phyloP scores from a whole-genome alignment of 2,888 invertebrate genomes.

The Muschampia plurimacula region DNA sequence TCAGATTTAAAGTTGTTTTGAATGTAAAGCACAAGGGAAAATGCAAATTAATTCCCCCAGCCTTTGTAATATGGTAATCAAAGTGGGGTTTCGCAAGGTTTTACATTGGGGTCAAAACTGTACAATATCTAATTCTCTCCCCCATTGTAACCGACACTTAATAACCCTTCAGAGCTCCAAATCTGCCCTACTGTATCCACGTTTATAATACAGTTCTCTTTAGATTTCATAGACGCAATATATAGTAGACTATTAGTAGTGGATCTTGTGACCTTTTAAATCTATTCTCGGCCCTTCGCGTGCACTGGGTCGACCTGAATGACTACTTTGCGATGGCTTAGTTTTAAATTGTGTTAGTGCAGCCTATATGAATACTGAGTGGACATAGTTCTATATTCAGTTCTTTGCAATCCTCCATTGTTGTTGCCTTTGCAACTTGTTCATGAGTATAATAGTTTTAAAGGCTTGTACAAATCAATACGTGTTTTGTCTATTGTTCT shows the following conservation, averaged over 20 bases:
- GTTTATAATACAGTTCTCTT: neutral
- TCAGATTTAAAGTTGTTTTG: neutral
- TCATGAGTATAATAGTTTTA: neutral
- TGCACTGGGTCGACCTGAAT: constrained; percentile 37
- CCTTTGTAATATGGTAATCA: constrained; percentile 28
- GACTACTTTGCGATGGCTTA: constrained; percentile 37
- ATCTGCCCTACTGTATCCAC: neutral
- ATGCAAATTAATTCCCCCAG: constrained; percentile 25
- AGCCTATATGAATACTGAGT: constrained; percentile 37
- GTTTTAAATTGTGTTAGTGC: constrained; percentile 39
- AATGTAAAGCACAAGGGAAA: neutral
- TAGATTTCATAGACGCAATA: neutral
- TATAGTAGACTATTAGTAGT: constrained; percentile 15
- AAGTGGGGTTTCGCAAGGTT: constrained; percentile 31
- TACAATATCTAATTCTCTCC: constrained; percentile 10
- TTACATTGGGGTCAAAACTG: constrained; percentile 34
- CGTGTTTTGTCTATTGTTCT: neutral
- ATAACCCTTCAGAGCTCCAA: neutral
- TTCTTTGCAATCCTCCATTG: neutral
- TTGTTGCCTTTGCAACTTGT: constrained; percentile 6
- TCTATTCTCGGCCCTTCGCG: constrained; percentile 42
- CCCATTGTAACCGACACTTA: constrained; percentile 16
- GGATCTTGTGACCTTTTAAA: constrained; percentile 43
- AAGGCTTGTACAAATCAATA: neutral
- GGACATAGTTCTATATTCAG: constrained; percentile 19